phyloP scores from a whole-genome alignment of 53 echinoderm and acorn worm genomes.

The Holothuria scabra region DNA sequence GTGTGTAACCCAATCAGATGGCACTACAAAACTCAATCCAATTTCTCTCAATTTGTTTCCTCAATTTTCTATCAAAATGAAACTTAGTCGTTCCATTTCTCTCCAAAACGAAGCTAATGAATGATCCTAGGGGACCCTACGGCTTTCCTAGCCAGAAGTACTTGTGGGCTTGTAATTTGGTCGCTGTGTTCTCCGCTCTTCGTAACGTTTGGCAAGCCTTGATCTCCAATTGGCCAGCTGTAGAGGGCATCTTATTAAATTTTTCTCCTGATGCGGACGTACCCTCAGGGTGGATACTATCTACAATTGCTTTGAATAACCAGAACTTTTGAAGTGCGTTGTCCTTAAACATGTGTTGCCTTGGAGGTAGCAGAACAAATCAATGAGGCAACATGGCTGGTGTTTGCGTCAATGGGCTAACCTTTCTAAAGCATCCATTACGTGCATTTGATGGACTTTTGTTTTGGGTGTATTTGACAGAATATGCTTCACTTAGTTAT shows the following conservation, averaged over 20 bases:
- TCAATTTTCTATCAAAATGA: neutral
- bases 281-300: neutral
- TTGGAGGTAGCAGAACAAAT: constrained; percentile 3
- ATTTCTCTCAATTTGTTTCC: too few species aligned
- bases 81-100: constrained; percentile 1
- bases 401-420: constrained; percentile 25
- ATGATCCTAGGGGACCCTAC: neutral
- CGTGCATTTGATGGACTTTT: too few species aligned
- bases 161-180: constrained; percentile 28
- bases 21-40: too few species aligned
- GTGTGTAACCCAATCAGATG: too few species aligned
- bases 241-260: constrained; percentile 22
- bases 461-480: too few species aligned
- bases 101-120: constrained; percentile 30
- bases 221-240: constrained; percentile 14
- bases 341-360: constrained; percentile 30
- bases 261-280: constrained; percentile 9
- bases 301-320: neutral
- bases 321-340: constrained; percentile 14
- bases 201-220: neutral
- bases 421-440: too few species aligned
- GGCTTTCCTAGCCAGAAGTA: neutral
- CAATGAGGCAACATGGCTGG: neutral
- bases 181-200: neutral
- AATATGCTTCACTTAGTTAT: too few species aligned